Base-by-base conservation (phyloP, 2,113 vertebrate genomes). In the Corythoichthys haematopterus region DNA sequence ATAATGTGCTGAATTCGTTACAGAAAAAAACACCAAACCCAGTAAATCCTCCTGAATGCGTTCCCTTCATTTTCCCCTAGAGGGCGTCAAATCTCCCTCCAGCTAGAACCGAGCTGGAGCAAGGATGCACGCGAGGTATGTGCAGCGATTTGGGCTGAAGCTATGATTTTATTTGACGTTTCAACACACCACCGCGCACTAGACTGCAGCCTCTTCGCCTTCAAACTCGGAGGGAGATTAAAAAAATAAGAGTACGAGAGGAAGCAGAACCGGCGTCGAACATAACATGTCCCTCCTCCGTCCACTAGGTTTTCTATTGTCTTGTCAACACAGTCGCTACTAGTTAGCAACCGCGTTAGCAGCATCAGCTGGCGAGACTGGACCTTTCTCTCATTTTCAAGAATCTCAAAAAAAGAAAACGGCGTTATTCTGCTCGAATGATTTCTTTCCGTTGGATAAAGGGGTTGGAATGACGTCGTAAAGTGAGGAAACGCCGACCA, bases 281-380 rank as follows among this genome's bases (percentile, higher is more conserved):
- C 16, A 13, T 61, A 9, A 48, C 58, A 40, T 4, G 8, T 56
- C 14, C 56, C 37, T 8, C 36, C 2, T 45, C 48, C 59, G 63
- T 50, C 35, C 70, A 5, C 76, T 80, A 75, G 85, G 85, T 82
- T 74, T 74, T 15, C 80, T 61, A 82, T 85, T 83, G 80, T 89
- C 84, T 64, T 80, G 83, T 86, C 84, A 83, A 85, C 88, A 86
- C 80, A 69, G 83, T 82, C 53, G 84, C 79, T 84, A 81, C 76
- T 79, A 80, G 78, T 8, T 62, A 62, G 60, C 60, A 46, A 46
- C 11, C 4, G 15, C 4, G 53, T 72, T 87, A 85, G 84, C 84
- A 57, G 62, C 80, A 62, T 43, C 37, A 55, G 55, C 55, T 7
- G 55, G 55, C 12, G 4, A 3, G 45, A 13, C 35, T 70, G 81